Percentiles rank a stretch among this genome's conserved stretches.
Conservation (phyloP, 1,140 invertebrate genomes). For the Orius insidiosus region DNA sequence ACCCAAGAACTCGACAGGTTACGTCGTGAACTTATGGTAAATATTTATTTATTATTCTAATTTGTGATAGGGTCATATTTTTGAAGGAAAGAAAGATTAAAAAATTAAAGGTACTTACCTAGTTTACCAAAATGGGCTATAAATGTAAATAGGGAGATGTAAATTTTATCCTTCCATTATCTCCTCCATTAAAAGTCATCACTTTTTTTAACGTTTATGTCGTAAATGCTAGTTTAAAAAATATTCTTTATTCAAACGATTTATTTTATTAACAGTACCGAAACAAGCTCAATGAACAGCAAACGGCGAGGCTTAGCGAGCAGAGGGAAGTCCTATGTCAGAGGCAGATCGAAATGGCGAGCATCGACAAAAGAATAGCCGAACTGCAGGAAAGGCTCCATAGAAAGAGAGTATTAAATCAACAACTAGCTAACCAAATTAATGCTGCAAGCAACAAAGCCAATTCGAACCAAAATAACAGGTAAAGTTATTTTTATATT, state of each 20-base stretch:
- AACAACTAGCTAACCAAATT: conserved; percentile 63
- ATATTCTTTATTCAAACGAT: too few relatives aligned
- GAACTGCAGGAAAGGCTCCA: conserved; percentile 82
- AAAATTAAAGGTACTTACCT: too few relatives aligned
- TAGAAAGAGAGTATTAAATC: conserved; percentile 67
- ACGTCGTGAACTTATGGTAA: conserved; percentile 73
- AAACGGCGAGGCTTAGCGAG: conserved; percentile 67
- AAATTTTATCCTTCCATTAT: too few relatives aligned
- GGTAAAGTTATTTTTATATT: too few relatives aligned
- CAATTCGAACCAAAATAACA: conserved; percentile 5
- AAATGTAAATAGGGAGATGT: too few relatives aligned
- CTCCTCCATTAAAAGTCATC: too few relatives aligned
- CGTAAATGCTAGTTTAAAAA: too few relatives aligned
- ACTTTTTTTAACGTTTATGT: too few relatives aligned
- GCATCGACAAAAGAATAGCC: conserved; percentile 81
- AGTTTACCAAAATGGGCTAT: too few relatives aligned
- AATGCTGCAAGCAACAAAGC: conserved; percentile 24
- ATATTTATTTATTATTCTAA: too few relatives aligned
- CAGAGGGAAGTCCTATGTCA: conserved; percentile 72
- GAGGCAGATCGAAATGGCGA: conserved; percentile 72
- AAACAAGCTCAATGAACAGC: conserved; percentile 88
- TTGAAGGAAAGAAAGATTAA: too few relatives aligned
- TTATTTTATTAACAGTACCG: conserved; percentile 52
- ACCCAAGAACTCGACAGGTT: conserved; percentile 82
- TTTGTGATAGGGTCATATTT: too few relatives aligned